Conservation (phyloP, 2,113 vertebrate genomes). For the Callipepla californica region DNA sequence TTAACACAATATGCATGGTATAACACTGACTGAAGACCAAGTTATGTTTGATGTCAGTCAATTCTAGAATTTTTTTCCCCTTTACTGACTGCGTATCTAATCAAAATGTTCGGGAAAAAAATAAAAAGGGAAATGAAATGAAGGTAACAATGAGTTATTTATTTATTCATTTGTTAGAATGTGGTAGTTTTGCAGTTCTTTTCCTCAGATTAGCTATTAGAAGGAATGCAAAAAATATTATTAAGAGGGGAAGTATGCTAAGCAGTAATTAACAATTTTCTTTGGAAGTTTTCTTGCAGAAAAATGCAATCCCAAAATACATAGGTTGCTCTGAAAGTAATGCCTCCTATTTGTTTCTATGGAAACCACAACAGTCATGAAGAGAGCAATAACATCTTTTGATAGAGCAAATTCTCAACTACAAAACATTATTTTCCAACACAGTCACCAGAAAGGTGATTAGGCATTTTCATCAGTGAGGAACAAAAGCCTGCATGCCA, state of each 20-base stretch:
- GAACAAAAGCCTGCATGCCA: too few species aligned
- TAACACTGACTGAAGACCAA: slow-evolving; percentile 30
- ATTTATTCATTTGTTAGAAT: not conserved
- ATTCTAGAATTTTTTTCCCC: not conserved
- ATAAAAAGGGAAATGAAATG: not conserved
- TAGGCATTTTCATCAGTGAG: too few species aligned
- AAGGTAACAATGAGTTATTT: not conserved
- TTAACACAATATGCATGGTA: slow-evolving; percentile 54
- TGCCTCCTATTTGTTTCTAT: too few species aligned
- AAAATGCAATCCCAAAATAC: not conserved
- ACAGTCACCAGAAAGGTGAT: too few species aligned
- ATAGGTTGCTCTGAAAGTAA: too few species aligned
- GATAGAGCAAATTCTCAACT: too few species aligned
- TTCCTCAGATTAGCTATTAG: not conserved
- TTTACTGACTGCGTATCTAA: not conserved
- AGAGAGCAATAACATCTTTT: too few species aligned
- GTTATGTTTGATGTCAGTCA: slow-evolving; percentile 63
- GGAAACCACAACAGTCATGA: too few species aligned
- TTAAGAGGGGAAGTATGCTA: not conserved
- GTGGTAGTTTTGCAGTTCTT: not conserved
- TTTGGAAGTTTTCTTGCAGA: not conserved
- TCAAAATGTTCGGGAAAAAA: not conserved
- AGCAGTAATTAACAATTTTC: not conserved
- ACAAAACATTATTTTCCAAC: too few species aligned
- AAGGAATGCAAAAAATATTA: not conserved